Evolutionary conservation across 2,113 vertebrate genomes (phyloP).

Genomic region (Antechinus stuartii): DNA sequence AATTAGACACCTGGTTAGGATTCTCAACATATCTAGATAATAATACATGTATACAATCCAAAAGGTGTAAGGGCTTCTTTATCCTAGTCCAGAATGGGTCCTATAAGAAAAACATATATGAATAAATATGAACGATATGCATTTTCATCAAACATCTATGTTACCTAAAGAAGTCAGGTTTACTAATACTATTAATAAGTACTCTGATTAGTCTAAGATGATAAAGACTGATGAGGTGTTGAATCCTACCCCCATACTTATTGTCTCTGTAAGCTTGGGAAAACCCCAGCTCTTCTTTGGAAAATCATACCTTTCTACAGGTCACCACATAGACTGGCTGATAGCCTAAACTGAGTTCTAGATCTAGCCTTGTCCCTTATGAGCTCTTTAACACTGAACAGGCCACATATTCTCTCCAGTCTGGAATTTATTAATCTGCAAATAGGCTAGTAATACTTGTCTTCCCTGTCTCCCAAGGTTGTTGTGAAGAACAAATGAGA

Average conservation of each 20-base stretch:
- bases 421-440: background rate
- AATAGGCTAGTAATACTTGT: background rate
- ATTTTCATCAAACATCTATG: constrained; percentile 32
- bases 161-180: constrained; percentile 49
- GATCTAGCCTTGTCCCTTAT: background rate
- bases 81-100: constrained; percentile 96
- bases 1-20: constrained; percentile 90
- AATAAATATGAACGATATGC: constrained; percentile 14
- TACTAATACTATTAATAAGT: background rate
- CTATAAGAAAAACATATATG: constrained; percentile 77
- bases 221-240: background rate
- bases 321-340: background rate
- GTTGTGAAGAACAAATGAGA: constrained; percentile 6
- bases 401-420: constrained; percentile 25
- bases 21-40: constrained; percentile 93
- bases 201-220: background rate
- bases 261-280: background rate
- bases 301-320: background rate
- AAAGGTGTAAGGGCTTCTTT: constrained; percentile 94
- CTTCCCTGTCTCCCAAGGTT: background rate
- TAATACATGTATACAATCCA: constrained; percentile 95
- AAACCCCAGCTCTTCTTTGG: background rate
- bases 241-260: background rate
- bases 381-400: background rate
- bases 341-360: background rate